Evolutionary conservation across 2,888 invertebrate species (phyloP), one percentile per base, ranked within the genome.

Genomic region (Epinotia brunnichana): DNA sequence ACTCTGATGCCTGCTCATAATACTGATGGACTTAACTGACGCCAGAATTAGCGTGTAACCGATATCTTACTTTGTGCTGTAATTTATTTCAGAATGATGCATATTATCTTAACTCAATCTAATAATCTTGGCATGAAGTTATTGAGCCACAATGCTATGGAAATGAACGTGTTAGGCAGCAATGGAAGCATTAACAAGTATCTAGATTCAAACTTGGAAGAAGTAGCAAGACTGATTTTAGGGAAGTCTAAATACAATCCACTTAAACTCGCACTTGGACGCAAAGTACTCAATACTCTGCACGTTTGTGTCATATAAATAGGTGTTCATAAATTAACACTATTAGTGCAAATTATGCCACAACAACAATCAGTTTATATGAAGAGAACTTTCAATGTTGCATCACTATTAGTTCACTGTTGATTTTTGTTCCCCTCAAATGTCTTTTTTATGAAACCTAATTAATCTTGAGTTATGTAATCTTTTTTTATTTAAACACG

Each of bases 401-500:
- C 48, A 48, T 3, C 5, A 48, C n/a, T n/a, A n/a, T 48, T n/a
- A 2, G 15, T 48, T 7, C 48, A n/a, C 3, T 48, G n/a, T 48
- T 5, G 48, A 7, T 48, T 48, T 48, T 0, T 48, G 48, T 7
- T 48, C 9, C 4, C 19, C 41, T 41, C 60, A 9, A 13, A 35
- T 15, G 21, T 41, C 11, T 41, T 13, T 41, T 39, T 60, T 13
- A n/a, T 19, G 41, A n/a, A 41, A 29, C 13, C n/a, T 44, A n/a
- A 57, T 51, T 62, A 19, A 24, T 48, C 21, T 44, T 44, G 24
- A 48, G 11, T 44, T 39, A 39, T 21, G 15, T 9, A 19, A 44
- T 13, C 41, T 60, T 59, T 29, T 51, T 59, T 69, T 13, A 48
- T 66, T 71, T 70, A 76, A 60, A 68, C 61, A 70, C 53, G 39